Evolutionary conservation across 2,888 invertebrate species (phyloP).

Genomic region (Zootermopsis nevadensis): DNA sequence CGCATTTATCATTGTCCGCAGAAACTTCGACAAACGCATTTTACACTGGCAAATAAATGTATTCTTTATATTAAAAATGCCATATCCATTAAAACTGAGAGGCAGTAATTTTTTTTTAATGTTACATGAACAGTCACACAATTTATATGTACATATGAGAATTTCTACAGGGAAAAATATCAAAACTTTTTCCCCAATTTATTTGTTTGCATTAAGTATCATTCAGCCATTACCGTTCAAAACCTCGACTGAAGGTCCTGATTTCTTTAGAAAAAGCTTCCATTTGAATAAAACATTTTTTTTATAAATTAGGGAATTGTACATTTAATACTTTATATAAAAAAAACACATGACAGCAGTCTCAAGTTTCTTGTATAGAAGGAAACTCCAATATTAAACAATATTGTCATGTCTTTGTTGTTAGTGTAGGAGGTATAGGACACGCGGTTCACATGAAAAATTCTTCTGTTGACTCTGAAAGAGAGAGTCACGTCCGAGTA

Average conservation of each 20-base stretch:
- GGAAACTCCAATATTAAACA: background rate
- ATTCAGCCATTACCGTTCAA: background rate
- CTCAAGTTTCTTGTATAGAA: background rate
- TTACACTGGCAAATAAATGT: no score
- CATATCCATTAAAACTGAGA: no score
- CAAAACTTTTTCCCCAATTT: background rate
- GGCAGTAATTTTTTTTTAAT: no score
- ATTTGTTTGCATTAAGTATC: background rate
- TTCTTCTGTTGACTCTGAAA: constrained; percentile 82
- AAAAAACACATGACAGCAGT: background rate
- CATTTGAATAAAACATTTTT: background rate
- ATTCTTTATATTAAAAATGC: no score
- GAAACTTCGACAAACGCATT: no score
- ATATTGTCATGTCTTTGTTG: background rate
- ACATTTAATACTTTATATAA: background rate
- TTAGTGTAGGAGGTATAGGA: background rate
- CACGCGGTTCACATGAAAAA: constrained; percentile 76
- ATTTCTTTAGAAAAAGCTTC: background rate
- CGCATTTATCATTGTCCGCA: no score
- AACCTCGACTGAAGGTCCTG: background rate
- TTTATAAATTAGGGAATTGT: background rate
- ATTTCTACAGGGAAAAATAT: background rate
- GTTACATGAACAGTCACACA: background rate
- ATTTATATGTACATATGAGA: background rate
- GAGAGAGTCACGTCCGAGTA: constrained; percentile 83